phyloP scores from a whole-genome alignment of 2,797 vertebrate genomes.

The Semaprochilodus insignis region DNA sequence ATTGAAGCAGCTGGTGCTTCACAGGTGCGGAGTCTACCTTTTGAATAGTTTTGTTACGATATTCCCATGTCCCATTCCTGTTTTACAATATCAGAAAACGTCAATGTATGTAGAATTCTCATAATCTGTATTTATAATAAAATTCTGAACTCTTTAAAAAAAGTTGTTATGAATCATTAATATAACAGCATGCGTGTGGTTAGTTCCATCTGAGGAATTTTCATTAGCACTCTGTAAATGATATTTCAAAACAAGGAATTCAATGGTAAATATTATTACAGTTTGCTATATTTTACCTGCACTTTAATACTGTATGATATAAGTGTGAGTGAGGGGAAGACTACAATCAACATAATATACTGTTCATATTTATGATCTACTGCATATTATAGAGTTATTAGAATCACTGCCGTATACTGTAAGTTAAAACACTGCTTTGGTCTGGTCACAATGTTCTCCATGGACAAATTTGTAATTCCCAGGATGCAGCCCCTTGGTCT shows the following conservation, averaged over 20 bases:
- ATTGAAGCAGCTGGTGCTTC: constrained; percentile 12
- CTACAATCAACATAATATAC: background rate
- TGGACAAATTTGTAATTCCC: constrained; percentile 59
- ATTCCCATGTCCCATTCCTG: constrained; percentile 57
- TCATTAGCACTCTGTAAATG: background rate
- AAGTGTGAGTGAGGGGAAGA: background rate
- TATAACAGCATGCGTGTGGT: constrained; percentile 71
- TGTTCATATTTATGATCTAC: background rate
- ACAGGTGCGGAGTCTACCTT: constrained; percentile 39
- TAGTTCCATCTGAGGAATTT: constrained; percentile 1
- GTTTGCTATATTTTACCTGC: background rate
- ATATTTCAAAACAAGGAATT: background rate
- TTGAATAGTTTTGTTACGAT: constrained; percentile 28
- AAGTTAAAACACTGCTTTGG: constrained; percentile 33
- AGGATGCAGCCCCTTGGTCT: constrained; percentile 67
- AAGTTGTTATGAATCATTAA: constrained; percentile 82
- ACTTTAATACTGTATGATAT: background rate
- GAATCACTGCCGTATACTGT: constrained; percentile 1
- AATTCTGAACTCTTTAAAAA: constrained; percentile 79
- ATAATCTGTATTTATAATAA: constrained; percentile 85
- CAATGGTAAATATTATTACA: background rate
- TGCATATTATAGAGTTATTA: background rate
- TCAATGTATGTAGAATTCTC: constrained; percentile 63
- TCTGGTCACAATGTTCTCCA: constrained; percentile 55
- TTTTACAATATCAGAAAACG: constrained; percentile 63